A percentile compares a stretch with the other conserved stretches of the same genome.
Conservation (phyloP, 2,888 invertebrate species). For the Drosophila pegasa region DNA sequence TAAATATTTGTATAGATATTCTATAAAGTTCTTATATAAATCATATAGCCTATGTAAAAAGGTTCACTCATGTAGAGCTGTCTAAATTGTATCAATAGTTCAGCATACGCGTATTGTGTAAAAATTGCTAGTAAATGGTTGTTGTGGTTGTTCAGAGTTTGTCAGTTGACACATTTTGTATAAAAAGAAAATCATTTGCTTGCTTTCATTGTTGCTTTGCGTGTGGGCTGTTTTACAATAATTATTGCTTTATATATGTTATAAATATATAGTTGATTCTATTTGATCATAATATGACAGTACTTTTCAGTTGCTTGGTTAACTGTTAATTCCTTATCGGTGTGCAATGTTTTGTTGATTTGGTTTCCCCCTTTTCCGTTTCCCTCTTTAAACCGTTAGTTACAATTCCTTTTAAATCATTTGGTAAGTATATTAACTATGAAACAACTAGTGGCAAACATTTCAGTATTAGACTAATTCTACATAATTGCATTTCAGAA, state of each 20-base stretch:
- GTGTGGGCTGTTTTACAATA: conserved; percentile 62
- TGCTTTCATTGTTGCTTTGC: conserved; percentile 59
- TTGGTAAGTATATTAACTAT: conserved; percentile 59
- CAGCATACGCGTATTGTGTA: conserved; percentile 51
- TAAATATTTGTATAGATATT: conserved; percentile 46
- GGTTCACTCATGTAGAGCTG: conserved; percentile 48
- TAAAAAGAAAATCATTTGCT: conserved; percentile 39
- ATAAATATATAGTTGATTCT: conserved; percentile 50
- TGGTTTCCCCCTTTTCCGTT: conserved; percentile 10
- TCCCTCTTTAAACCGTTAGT: conserved; percentile 45
- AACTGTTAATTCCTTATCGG: conserved; percentile 69
- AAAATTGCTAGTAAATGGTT: conserved; percentile 67
- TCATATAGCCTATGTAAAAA: conserved; percentile 56
- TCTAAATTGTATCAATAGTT: conserved; percentile 48
- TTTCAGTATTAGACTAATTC: conserved; percentile 60
- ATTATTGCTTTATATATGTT: conserved; percentile 26
- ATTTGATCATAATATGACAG: conserved; percentile 47
- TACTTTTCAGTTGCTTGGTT: conserved; percentile 48
- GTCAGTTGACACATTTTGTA: conserved; percentile 52
- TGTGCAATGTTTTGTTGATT: conserved; percentile 62
- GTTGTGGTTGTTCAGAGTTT: conserved; percentile 23
- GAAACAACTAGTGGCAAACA: conserved; percentile 76
- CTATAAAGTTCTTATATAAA: conserved; percentile 62
- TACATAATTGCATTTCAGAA: conserved; percentile 63
- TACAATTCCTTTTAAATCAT: conserved; percentile 42